Evolutionary conservation across 2,888 invertebrate species (phyloP).

Genomic region (Apamea epomidion): DNA sequence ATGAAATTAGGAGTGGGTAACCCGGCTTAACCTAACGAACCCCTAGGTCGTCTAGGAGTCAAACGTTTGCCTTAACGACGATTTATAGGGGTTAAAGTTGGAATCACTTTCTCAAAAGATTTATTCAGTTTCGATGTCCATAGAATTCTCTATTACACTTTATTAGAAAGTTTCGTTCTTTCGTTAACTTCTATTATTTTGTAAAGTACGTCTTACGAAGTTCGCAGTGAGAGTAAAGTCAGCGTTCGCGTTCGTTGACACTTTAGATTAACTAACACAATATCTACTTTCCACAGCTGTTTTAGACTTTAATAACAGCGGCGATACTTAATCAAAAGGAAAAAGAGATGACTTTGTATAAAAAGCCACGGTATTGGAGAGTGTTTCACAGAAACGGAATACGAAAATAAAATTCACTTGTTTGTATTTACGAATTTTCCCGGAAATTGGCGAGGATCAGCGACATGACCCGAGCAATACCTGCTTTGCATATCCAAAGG

Average conservation of each 20-base stretch:
- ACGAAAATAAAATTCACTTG: not conserved
- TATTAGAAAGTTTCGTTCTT: conserved; percentile 56
- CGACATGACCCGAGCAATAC: conserved; percentile 24
- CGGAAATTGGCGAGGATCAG: conserved; percentile 28
- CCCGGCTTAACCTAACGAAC: conserved; percentile 53
- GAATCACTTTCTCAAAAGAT: conserved; percentile 61
- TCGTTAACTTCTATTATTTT: conserved; percentile 51
- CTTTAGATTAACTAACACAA: conserved; percentile 43
- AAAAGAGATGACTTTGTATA: conserved; percentile 18
- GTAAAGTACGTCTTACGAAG: conserved; percentile 43
- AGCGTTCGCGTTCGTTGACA: conserved; percentile 45
- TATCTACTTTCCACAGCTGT: conserved; percentile 42
- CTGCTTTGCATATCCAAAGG: conserved; percentile 34
- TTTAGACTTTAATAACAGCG: conserved; percentile 32
- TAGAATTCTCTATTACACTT: conserved; percentile 59
- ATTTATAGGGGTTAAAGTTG: conserved; percentile 65
- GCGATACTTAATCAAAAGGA: conserved; percentile 10
- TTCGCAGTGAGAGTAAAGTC: conserved; percentile 46
- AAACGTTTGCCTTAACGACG: conserved; percentile 56
- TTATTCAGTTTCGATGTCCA: conserved; percentile 60
- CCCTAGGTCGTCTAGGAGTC: conserved; percentile 65
- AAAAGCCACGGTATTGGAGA: not conserved
- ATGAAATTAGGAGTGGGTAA: conserved; percentile 51
- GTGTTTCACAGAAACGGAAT: not conserved
- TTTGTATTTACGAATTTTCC: conserved; percentile 11